phyloP scores from a whole-genome alignment of 2,797 vertebrate genomes.

The Aulostomus chinensis region DNA sequence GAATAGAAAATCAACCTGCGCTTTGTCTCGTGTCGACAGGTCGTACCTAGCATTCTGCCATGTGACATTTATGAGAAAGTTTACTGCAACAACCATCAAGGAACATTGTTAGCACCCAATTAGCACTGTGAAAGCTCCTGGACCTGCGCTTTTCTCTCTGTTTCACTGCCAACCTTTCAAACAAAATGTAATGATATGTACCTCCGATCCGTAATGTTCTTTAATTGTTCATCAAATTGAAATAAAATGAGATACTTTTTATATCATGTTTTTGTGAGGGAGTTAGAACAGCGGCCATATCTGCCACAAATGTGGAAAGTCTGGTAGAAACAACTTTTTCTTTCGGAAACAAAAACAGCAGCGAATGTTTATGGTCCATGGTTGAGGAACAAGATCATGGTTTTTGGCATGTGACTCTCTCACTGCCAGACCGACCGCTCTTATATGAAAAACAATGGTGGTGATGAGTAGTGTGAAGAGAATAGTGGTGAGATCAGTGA shows the following conservation, averaged over 20 bases:
- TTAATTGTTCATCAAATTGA: constrained; percentile 4
- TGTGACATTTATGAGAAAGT: constrained; percentile 73
- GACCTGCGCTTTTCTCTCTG: constrained; percentile 35
- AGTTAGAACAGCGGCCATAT: constrained; percentile 30
- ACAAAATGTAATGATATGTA: neutral
- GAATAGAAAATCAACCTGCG: too few species aligned
- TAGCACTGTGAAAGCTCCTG: constrained; percentile 59
- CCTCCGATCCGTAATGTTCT: neutral
- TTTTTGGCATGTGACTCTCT: constrained; percentile 40
- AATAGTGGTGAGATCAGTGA: constrained; percentile 60
- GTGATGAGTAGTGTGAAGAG: constrained; percentile 42
- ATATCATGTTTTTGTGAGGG: neutral
- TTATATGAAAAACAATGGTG: constrained; percentile 53
- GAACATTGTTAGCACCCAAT: constrained; percentile 73
- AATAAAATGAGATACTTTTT: constrained; percentile 2
- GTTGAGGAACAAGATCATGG: constrained; percentile 49
- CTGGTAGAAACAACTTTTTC: constrained; percentile 59
- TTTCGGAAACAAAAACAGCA: constrained; percentile 64
- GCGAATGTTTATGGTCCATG: constrained; percentile 50
- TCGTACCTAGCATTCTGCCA: too few species aligned
- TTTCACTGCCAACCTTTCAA: constrained; percentile 18
- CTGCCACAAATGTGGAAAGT: constrained; percentile 43
- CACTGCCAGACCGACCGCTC: constrained; percentile 17
- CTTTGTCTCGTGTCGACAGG: too few species aligned
- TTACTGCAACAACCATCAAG: constrained; percentile 73